These are phyloP conservation scores for Nemoura dubitans DNA, from an alignment of 2,888 invertebrate genomes.

Conservation along the genomic window DNA sequence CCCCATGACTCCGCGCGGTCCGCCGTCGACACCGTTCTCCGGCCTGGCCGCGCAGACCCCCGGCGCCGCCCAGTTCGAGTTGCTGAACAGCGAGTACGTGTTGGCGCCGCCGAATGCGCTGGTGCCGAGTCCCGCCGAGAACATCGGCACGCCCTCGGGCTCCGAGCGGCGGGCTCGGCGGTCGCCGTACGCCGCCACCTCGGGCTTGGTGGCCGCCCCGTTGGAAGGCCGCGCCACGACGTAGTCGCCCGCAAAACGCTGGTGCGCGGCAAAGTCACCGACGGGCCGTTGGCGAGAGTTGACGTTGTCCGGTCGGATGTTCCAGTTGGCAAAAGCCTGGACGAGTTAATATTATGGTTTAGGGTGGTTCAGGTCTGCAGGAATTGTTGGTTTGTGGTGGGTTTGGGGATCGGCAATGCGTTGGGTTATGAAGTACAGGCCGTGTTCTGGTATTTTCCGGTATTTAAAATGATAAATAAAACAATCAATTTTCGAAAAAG, in stretches of 20 bases:
- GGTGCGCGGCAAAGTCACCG: neutral
- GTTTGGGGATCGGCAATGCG: no score
- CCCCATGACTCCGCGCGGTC: conserved; percentile 43
- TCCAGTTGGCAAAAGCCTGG: neutral
- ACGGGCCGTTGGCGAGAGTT: neutral
- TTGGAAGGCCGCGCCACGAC: neutral
- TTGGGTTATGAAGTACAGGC: no score
- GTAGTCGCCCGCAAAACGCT: no score
- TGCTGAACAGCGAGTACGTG: conserved; percentile 56
- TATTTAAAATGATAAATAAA: no score
- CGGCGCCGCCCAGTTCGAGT: conserved; percentile 50
- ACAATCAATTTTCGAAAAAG: no score
- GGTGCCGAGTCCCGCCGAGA: conserved; percentile 44
- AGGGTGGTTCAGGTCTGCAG: no score
- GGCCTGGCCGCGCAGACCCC: conserved; percentile 13
- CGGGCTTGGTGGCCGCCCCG: neutral
- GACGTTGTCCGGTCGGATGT: neutral
- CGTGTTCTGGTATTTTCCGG: no score
- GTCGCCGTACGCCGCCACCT: neutral
- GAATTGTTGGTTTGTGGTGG: no score
- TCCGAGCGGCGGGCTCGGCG: neutral
- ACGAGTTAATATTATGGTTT: no score
- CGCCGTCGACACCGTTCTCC: conserved; percentile 30
- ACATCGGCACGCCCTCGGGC: conserved; percentile 43
- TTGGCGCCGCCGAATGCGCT: conserved; percentile 49